phyloP scores from a whole-genome alignment of 1,140 invertebrate genomes.

The Megalopta genalis region DNA sequence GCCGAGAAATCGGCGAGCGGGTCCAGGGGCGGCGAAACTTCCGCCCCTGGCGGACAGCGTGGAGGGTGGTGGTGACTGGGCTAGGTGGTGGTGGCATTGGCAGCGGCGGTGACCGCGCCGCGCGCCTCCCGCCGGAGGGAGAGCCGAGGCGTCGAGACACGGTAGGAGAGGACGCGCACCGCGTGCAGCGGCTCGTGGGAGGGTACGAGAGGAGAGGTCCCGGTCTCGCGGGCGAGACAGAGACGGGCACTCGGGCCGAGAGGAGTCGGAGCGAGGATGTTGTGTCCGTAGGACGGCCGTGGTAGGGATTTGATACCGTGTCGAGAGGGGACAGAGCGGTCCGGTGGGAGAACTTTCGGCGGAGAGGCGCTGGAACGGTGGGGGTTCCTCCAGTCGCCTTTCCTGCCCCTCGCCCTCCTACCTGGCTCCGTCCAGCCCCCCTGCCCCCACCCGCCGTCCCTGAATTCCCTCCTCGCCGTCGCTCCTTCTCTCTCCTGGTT shows the following conservation, averaged over 20 bases:
- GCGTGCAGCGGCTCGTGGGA: constrained; percentile 24
- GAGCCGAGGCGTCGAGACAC: constrained; percentile 23
- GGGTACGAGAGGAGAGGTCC: constrained; percentile 22
- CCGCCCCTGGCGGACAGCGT: constrained; percentile 47
- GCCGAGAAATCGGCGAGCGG: constrained; percentile 12
- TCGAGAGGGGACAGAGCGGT: constrained; percentile 4
- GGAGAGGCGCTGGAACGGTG: constrained; percentile 36
- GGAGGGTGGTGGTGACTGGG: constrained; percentile 32
- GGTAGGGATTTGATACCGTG: constrained; percentile 59
- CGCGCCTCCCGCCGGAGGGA: constrained; percentile 16
- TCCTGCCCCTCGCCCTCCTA: constrained; percentile 30
- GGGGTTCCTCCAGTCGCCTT: constrained; percentile 63
- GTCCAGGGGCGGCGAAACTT: constrained; percentile 32
- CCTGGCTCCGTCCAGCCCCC: not conserved
- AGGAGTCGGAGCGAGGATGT: constrained; percentile 50
- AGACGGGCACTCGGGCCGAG: not conserved
- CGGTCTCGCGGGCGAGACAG: too few relatives aligned
- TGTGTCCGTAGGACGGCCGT: constrained; percentile 54
- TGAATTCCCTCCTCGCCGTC: not conserved
- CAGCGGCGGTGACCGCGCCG: constrained; percentile 26
- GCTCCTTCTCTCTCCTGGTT: constrained; percentile 2
- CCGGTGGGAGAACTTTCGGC: constrained; percentile 50
- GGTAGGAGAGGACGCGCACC: constrained; percentile 41
- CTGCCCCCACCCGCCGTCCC: constrained; percentile 37
- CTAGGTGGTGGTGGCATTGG: constrained; percentile 29